Evolutionary conservation across 2,888 invertebrate species (phyloP), one percentile per base, ranked within the genome.

Genomic region (Yponomeuta malinellus): DNA sequence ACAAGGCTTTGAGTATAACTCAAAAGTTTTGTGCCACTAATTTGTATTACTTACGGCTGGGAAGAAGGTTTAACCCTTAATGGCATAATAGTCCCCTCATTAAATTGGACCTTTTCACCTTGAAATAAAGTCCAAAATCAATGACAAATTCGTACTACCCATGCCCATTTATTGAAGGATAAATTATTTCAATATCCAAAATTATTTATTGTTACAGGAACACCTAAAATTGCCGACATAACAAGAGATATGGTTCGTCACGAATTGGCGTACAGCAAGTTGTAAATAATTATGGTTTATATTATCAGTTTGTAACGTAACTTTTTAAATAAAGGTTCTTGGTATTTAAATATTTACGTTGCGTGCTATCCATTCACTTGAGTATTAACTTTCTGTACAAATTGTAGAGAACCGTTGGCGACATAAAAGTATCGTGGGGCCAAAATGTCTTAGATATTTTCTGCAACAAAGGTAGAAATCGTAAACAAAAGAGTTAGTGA

Each of bases 171-270:
- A 43, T 8, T 43, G 6, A 43, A 1, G 9, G 43, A 43, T 8
- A 43, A 43, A 43, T 43, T 8, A 43, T 43, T 43, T 43, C 43
- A 8, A 43, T 8, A 5, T 8, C 43, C 43, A 43, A 8, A 43
- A 43, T 8, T 43, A 43, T 43, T 48, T 63, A 77, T 76, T 73
- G 74, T 90, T 89, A 64, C 85, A 95, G 96, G 97, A 43, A 96
- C 96, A 76, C 87, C 93, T 15, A 87, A 84, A 0, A 78, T 96
- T 10, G 81, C 83, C 4, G 94, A 96, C 74, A 94, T 96, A 33
- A 93, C 93, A 10, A 87, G 81, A 73, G 93, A 94, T 68, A 95
- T 96, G 95, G 94, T 97, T 10, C 93, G 93, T 0, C 96, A 96
- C 79, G 94, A 96, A 83, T 93, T 93, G 6, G 77, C 81, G 70